Percentiles rank a stretch among this genome's conserved stretches.
Conservation (phyloP, 2,888 invertebrate genomes). For the Conus canariensis region DNA sequence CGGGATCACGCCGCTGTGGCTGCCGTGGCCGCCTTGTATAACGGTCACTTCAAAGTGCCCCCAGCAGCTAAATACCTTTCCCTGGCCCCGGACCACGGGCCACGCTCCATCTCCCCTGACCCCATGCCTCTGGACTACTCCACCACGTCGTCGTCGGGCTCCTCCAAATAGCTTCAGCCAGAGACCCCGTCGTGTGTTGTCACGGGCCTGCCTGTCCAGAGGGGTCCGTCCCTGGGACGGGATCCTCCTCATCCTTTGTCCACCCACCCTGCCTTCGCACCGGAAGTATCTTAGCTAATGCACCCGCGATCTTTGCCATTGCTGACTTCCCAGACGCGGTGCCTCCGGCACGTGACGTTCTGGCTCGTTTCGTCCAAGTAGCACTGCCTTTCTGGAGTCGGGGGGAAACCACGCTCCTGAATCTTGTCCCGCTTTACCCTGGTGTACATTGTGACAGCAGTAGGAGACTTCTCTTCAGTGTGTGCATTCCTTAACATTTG, state of each 20-base stretch:
- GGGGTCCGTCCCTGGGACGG: neutral
- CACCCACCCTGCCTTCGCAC: neutral
- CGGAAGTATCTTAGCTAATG: neutral
- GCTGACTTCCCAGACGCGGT: neutral
- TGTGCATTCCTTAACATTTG: slow-evolving; percentile 22
- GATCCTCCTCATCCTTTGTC: neutral
- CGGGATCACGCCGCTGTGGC: slow-evolving; percentile 46
- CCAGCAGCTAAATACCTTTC: slow-evolving; percentile 44
- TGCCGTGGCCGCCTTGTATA: slow-evolving; percentile 44
- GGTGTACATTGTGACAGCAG: neutral
- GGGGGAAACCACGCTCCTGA: neutral
- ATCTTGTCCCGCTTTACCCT: neutral
- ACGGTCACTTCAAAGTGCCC: slow-evolving; percentile 51
- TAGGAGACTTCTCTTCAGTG: neutral
- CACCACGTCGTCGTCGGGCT: slow-evolving; percentile 48
- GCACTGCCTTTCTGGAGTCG: slow-evolving; percentile 16
- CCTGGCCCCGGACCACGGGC: slow-evolving; percentile 25
- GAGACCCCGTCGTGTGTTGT: neutral
- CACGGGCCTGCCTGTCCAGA: neutral
- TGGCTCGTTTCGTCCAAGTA: slow-evolving; percentile 11
- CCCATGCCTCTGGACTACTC: slow-evolving; percentile 54
- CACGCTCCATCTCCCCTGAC: slow-evolving; percentile 34
- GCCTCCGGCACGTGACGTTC: slow-evolving; percentile 6
- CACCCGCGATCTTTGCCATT: neutral
- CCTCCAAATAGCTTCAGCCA: slow-evolving; percentile 15